Evolutionary conservation across 2,113 vertebrate species (phyloP), one percentile per base, ranked within the genome.

Genomic region (Antechinus flavipes): DNA sequence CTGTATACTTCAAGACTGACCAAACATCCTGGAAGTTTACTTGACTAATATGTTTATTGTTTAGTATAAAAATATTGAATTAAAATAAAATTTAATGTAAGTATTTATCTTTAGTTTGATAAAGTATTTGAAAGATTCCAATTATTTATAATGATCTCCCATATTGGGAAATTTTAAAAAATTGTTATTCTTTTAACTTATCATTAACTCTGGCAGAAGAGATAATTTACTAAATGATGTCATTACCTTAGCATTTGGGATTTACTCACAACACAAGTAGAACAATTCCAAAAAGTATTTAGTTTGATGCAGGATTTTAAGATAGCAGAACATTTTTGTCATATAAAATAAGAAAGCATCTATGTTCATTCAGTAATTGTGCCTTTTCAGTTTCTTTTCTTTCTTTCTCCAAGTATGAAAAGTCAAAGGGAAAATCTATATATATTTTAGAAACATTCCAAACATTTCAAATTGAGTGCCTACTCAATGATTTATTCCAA

Each of bases 31-130:
- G 35, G n/a, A 1, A 76, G 2, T 26, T 76, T 16, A 90, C 89
- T 94, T 90, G 91, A 90, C 92, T 96, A 0, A 53, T 91, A 76
- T 68, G 16, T n/a, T 94, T 94, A 56, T 50, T 10, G 94, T 91
- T 89, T 1, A 94, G 46, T 27, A 91, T 26, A 84, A 61, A 95
- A 53, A 1, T 49, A 92, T 91, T 89, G 93, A 90, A 91, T 93
- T 84, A 49, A 42, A 92, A 53, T 93, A 91, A 91, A 94, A 68
- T 89, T 76, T 91, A 24, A 50, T 4, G 89, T 0, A 42, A 42
- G n/a, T 16, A 84, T 42, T 23, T 84, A 42, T 42, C 23, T 0
- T 42, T 42, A 42, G 68, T 42, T 19, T 42, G 68, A 42, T 84
- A 84, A 19, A 84, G 6, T 84, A 84, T 84, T 84, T 42, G 68